Base-by-base conservation (phyloP, 92 coral and sea anemone genomes). In the Pocillopora meandrina region DNA sequence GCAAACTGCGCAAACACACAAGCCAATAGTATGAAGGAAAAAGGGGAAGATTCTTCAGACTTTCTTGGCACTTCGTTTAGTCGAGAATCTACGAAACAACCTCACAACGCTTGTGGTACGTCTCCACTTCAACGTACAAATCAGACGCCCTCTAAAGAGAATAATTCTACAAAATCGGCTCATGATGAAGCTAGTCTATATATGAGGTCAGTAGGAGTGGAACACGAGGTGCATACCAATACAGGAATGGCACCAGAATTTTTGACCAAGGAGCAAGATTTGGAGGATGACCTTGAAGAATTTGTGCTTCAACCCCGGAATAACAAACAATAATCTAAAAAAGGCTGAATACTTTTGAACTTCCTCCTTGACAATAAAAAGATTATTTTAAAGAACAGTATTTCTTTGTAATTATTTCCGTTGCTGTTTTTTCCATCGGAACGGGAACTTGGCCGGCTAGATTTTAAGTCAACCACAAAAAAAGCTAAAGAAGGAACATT, bases 211-310 rank as follows among this genome's bases (percentile, higher is more conserved):
- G 33, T 19, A 12, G 33, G 13, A 58, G 36, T 19, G 17, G 69
- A 12, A 26, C 47, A 33, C 13, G 7, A 35, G 36, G 12, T 16
- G 19, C 3, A 70, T 52, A 15, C 61, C 17, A 17, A 66, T 13
- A 10, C 21, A 16, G 63, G 17, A 35, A 31, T 10, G 16, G 78
- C 12, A 3, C 9, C 78, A 74, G 42, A 17, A 35, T 36, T 55
- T 10, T 18, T 70, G 35, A 17, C 33, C 56, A 12, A 59, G 12
- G 86, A 42, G 18, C 78, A 62, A 23, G 72, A 63, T 61, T 20
- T 42, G 20, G 86, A 83, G 3, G 86, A 83, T 52, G 86, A 83
- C 18, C 80, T 83, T 16, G 86, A 83, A 31, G 56, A 83, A 55
- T 83, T 83, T 36, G 74, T 83, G 26, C 26, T 83, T 73, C 72